phyloP scores from a whole-genome alignment of 2,113 vertebrate genomes.

The Gila orcuttii region DNA sequence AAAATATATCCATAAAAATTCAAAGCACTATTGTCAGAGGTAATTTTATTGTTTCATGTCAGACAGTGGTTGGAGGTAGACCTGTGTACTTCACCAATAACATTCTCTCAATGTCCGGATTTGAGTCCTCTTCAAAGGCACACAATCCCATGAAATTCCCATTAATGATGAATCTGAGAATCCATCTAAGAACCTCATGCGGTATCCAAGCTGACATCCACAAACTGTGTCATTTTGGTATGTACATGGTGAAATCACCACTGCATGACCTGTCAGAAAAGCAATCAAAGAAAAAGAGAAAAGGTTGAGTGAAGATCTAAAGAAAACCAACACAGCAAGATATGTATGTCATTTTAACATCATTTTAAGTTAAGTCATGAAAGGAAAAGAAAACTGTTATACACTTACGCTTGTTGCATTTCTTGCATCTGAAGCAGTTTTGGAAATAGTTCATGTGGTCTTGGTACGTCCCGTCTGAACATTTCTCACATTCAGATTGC shows the following conservation, averaged over 20 bases:
- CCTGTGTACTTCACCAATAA: neutral
- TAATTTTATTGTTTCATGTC: neutral
- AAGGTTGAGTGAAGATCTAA: neutral
- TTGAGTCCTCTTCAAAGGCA: neutral
- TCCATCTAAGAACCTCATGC: neutral
- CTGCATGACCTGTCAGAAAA: neutral
- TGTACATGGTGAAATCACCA: constrained; percentile 10
- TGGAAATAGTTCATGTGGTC: constrained; percentile 21
- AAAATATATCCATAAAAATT: too few species aligned
- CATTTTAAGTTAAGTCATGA: neutral
- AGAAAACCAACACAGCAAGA: neutral
- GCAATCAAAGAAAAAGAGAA: neutral
- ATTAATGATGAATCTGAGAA: too few species aligned
- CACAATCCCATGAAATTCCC: neutral
- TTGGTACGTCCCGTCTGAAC: neutral
- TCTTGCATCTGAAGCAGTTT: constrained; percentile 32
- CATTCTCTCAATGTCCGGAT: neutral
- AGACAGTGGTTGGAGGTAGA: neutral
- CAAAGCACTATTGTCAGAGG: neutral
- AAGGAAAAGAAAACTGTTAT: neutral
- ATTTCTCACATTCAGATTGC: constrained; percentile 5
- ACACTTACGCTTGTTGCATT: neutral
- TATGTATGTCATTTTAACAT: neutral
- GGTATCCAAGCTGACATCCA: constrained; percentile 2
- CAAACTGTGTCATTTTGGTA: constrained; percentile 17